Base-by-base conservation (phyloP, 2,113 vertebrate species). In the Anhinga anhinga region DNA sequence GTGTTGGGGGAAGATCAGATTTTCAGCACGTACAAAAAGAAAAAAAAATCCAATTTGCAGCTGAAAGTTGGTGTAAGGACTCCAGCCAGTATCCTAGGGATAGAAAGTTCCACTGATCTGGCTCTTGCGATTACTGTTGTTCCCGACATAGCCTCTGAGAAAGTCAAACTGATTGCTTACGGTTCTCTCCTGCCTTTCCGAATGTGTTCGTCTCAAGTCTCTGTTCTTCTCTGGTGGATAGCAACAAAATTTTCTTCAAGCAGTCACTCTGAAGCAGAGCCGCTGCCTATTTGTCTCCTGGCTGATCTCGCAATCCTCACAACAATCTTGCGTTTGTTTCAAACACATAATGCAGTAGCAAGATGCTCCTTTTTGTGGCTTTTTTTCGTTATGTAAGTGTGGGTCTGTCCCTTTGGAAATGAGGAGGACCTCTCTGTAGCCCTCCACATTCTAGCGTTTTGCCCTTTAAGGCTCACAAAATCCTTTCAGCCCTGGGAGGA, bases 321-420 rank as follows among this genome's bases (percentile, higher is more conserved):
- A n/a, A 58, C 44, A 7, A 13, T 22, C 77, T 56, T 23, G 26
- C 72, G 69, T 52, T 79, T 86, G 72, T 73, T 73, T 78, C 78
- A 56, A 15, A 36, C 40, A 12, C 71, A 22, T 56, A 55, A 56
- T 18, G 80, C 80, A 59, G 62, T 2, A 77, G 85, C 29, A 34
- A 61, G 76, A 66, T 65, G 50, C 45, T 74, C 34, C 34, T 55
- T 81, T 36, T 34, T 30, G 25, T 36, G 76, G 14, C 25, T 38
- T 38, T n/a, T 26, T 71, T 45, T 18, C 1, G 0, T 53, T 53
- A 12, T 11, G 7, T 16, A 27, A 67, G 52, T 3, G 18, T 32
- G 26, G 53, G 67, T 53, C 42, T 73, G 42, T 82, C 52, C 61
- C 66, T 52, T n/a, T 22, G 26, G 82, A 42, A 72, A 72, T 1